Base-by-base conservation (phyloP, 1,140 invertebrate species). In the Ctenoplectra terminalis region DNA sequence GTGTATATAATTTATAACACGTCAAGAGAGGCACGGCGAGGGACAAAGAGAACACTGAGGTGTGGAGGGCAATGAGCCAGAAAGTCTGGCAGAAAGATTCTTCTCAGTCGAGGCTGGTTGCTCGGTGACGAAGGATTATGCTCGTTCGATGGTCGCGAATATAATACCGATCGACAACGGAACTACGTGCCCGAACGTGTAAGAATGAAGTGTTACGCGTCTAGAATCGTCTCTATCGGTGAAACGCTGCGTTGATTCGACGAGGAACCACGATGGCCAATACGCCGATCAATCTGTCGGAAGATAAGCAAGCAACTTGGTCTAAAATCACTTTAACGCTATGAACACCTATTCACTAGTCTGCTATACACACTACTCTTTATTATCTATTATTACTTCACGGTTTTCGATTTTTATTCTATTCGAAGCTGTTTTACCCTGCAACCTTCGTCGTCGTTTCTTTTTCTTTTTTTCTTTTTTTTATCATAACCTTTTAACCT, bases 241-340 rank as follows among this genome's bases (percentile, higher is more conserved):
- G 69, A 63, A 66, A 56, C n/a, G 9, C 23, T 13, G 17, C 67
- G 72, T 61, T 73, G 15, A 82, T 73, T 6, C 13, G 29, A 37
- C 20, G 50, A 70, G 50, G n/a, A 48, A 34, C 73, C 13, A 40
- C 61, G 60, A 85, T 86, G 85, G 69, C 80, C 31, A 82, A 77
- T 31, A 84, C 73, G 17, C 66, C 83, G 56, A 11, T 61, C 61
- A 78, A 72, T 86, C 37, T 86, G 50, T 86, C 85, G 29, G 85
- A 86, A 86, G 85, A 86, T 86, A 86, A 86, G 84, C 82, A 70
- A 77, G 43, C 56, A 50, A 64, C 48, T 70, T 60, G 31, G 48
- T 11, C 26, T 56, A n/a, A 15, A 26, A 48, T 37, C 13, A 20
- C 23, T 63, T 50, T 43, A 26, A 34, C 23, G 13, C 11, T 69